Base-by-base conservation (phyloP, 2,113 vertebrate genomes). In the Panthera leo region DNA sequence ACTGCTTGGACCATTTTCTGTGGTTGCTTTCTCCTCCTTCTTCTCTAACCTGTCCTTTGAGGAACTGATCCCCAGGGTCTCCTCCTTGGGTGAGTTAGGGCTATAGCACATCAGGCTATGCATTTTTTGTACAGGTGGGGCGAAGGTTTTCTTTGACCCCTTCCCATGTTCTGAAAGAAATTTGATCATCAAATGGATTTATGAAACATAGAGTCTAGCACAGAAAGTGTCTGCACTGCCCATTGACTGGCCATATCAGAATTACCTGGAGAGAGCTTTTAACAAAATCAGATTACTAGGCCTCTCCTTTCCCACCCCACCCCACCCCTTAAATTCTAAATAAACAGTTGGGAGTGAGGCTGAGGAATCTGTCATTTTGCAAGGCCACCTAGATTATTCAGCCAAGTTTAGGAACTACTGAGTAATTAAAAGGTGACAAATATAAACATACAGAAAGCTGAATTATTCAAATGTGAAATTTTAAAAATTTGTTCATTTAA, bases 81-180 rank as follows among this genome's bases (percentile, higher is more conserved):
- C 71, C n/a, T 94, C 88, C 29, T 95, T 73, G 10, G 48, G 42
- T 83, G 82, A 73, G 63, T 96, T 82, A 83, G 55, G 13, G 36
- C 23, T 86, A 63, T 0, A 61, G 39, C 36, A 39, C 61, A 86
- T 76, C 82, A 76, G 1, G 21, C 34, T 83, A 42, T 34, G 29
- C 25, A 76, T 42, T 92, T 97, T 98, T 89, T 97, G 87, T 92
- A 39, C 42, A 89, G 95, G 96, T n/a, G 95, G 96, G 11, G 76
- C 90, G 97, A 97, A 97, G 68, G 61, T 39, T 94, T 96, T 98
- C 95, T 96, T 98, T 93, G 76, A 45, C 78, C 48, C 91, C 42
- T 98, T 97, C 68, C 94, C 89, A 87, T 39, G 90, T 94, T 94
- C 97, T 98, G 94, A 97, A 98, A 98, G 42, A 98, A 97, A 97